Conservation (phyloP, 2,113 vertebrate genomes). For the Poicephalus meyeri region DNA sequence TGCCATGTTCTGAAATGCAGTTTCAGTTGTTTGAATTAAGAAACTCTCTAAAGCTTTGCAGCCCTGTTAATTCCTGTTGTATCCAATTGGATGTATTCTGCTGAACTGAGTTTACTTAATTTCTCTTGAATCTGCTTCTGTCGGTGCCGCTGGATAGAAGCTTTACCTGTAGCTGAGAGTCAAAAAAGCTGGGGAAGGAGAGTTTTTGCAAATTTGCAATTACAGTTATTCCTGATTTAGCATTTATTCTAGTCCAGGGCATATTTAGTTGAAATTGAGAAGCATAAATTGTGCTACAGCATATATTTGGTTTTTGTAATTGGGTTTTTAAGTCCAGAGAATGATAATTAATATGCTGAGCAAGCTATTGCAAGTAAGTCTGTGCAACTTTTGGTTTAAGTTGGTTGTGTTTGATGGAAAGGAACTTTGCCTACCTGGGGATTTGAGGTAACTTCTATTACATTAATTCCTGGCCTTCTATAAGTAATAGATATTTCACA, state of each 20-base stretch:
- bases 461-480: fast-evolving
- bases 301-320: neutral
- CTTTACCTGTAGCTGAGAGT: neutral
- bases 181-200: neutral
- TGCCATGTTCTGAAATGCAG: neutral
- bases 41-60: neutral
- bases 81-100: neutral
- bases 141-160: neutral
- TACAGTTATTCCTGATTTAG: neutral
- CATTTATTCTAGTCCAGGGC: neutral
- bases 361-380: neutral
- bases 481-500: neutral
- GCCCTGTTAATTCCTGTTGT: neutral
- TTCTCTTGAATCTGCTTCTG: neutral
- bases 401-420: neutral
- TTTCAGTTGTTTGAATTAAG: neutral
- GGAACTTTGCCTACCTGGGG: neutral
- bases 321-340: neutral
- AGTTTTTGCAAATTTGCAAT: neutral
- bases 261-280: neutral
- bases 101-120: neutral
- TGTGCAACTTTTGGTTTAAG: neutral
- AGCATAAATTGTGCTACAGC: neutral
- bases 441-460: neutral
- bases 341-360: neutral